Base-by-base conservation (phyloP, 2,113 vertebrate genomes). In the Coturnix japonica region DNA sequence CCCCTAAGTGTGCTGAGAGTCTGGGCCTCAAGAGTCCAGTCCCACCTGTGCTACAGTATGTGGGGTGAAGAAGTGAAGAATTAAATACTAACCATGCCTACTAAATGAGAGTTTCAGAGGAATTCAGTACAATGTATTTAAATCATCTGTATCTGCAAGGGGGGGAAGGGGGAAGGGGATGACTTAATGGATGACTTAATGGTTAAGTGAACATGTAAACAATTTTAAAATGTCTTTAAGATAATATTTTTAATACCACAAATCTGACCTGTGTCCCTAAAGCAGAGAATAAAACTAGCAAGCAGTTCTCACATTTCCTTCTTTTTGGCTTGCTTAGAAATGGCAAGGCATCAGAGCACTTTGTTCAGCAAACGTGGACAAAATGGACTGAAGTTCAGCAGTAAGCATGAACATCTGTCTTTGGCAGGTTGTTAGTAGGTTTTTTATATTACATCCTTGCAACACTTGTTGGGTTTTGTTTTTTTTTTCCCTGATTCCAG, bases 301-400 rank as follows among this genome's bases (percentile, higher is more conserved):
- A 31, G 37, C 79, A 93, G 54, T 60, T 92, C 25, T 79, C 63
- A 61, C 28, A 60, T 81, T 80, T 82, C 64, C 46, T 13, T 85
- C 71, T 79, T 84, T 61, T 67, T 33, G 44, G 8, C 74, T 92
- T 92, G 78, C 75, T 57, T 93, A 81, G 60, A 94, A 92, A 93
- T 94, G 87, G 94, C 89, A 87, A 74, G 43, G 9, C 93, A 53
- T 67, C 84, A 85, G 81, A 87, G 82, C 81, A 82, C 87, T 96
- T 89, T 95, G 95, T 96, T 94, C 91, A 87, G 75, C 85, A 94
- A 81, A 89, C 65, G 69, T 96, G 89, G 89, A 87, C 91, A 96
- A 89, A 92, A 87, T 83, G 85, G 79, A 71, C 73, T 57, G 85
- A 85, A 65, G 57, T 87, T 85, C 64, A 91, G 43, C 85, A 57